Conservation (phyloP, 2,113 vertebrate species). For the Psettodes erumei region DNA sequence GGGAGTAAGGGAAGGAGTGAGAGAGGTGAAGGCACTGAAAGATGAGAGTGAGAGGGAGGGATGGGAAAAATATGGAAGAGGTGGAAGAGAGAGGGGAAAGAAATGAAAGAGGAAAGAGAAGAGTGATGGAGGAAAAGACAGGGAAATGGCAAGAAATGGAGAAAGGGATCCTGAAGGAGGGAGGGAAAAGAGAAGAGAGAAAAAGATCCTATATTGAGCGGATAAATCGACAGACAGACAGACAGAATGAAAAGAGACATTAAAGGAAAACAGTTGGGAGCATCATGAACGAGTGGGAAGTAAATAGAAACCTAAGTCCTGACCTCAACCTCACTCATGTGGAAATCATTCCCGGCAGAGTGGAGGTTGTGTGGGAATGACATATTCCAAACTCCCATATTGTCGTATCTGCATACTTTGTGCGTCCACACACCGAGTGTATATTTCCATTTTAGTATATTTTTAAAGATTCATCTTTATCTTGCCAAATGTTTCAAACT, state of each 20-base stretch:
- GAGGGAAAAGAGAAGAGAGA: background rate
- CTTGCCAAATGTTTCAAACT: background rate
- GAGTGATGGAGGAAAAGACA: background rate
- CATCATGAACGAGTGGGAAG: no score
- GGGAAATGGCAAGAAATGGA: background rate
- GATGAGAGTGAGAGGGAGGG: no score
- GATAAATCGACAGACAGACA: no score
- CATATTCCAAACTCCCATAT: background rate
- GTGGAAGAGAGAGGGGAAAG: slow-evolving; percentile 12
- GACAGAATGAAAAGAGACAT: background rate
- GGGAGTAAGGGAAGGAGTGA: slow-evolving; percentile 47
- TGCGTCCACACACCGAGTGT: no score
- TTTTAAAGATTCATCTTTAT: no score
- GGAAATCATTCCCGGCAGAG: no score
- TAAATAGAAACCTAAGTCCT: no score
- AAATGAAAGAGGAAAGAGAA: background rate
- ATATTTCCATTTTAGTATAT: background rate
- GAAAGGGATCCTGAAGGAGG: background rate
- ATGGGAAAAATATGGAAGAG: slow-evolving; percentile 1
- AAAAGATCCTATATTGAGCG: background rate
- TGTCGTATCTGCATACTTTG: no score
- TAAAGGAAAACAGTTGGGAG: background rate
- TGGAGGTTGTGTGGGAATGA: no score
- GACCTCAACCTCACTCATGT: no score
- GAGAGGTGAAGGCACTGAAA: slow-evolving; percentile 49